Evolutionary conservation across 2,113 vertebrate genomes (phyloP), one percentile per base, ranked within the genome.

Genomic region (Acrocephalus arundinaceus): DNA sequence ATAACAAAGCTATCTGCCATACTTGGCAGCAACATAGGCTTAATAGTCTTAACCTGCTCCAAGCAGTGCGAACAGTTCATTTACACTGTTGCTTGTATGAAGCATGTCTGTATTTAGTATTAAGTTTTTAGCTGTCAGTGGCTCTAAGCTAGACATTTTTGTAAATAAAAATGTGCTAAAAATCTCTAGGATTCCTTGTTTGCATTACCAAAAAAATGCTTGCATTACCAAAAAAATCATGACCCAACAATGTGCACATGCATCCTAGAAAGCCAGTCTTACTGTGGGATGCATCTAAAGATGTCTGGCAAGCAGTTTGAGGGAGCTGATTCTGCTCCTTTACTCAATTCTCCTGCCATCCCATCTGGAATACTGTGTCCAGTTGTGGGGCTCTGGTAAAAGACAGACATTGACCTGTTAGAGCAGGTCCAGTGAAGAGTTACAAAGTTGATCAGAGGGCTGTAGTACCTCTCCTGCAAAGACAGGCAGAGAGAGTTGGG

Each of bases 31-130:
- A 94, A 28, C 15, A 37, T 54, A 77, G 52, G 30, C 80, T 95
- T 96, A 83, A 72, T 92, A 88, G 94, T 89, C 83, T 86, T 93
- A 95, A 90, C 43, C 90, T 87, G 73, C 88, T 90, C 74, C 81
- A 96, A 92, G 37, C 6, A 11, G 61, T 73, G 46, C 58, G 82
- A 95, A 78, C 35, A 58, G 46, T 89, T 95, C 70, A 84, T 96
- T 91, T 94, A 85, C 87, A 70, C 31, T 59, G 61, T 85, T 71
- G 48, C 68, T 85, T 80, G 24, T 78, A 63, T 84, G 82, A 96
- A 87, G 37, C 89, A 35, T 68, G 39, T 71, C 76, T 81, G 33
- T 67, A 79, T 76, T n/a, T 54, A 54, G 51, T 87, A 51, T 62
- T 68, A 37, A 30, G 13, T 23, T 57, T 85, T 88, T 87, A 65